phyloP scores from a whole-genome alignment of 1,140 invertebrate genomes.

The Drosophila obscura region DNA sequence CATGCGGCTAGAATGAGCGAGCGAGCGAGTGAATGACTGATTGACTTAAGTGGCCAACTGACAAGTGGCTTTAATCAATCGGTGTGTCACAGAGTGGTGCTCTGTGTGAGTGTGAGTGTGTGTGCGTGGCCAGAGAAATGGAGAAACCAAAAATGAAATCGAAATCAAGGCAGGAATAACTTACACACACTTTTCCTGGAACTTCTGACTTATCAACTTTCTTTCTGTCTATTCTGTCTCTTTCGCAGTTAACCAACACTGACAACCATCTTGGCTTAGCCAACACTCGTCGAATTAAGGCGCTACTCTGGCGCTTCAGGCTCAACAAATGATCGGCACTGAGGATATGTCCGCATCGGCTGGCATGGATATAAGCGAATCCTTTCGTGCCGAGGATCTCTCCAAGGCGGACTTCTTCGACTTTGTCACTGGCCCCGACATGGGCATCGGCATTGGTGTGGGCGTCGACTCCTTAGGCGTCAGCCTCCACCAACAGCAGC shows the following conservation, averaged over 20 bases:
- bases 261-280: background rate
- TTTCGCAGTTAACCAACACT: background rate
- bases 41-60: slow-evolving; percentile 78
- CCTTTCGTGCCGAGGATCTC: slow-evolving; percentile 89
- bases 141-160: slow-evolving; percentile 38
- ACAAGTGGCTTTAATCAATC: slow-evolving; percentile 77
- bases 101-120: slow-evolving; percentile 15
- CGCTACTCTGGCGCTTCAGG: slow-evolving; percentile 62
- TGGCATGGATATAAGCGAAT: slow-evolving; percentile 91
- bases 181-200: too few relatives aligned
- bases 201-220: background rate
- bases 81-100: slow-evolving; percentile 28
- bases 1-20: slow-evolving; percentile 44
- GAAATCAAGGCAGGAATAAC: background rate
- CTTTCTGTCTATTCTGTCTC: background rate
- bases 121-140: slow-evolving; percentile 20
- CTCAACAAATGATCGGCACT: slow-evolving; percentile 82
- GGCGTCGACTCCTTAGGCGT: slow-evolving; percentile 58
- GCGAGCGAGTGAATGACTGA: slow-evolving; percentile 72
- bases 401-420: slow-evolving; percentile 93
- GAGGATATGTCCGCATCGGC: slow-evolving; percentile 83
- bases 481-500: slow-evolving; percentile 49
- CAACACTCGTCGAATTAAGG: slow-evolving; percentile 18
- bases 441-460: slow-evolving; percentile 83
- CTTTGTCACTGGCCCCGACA: slow-evolving; percentile 91